Conservation (phyloP, 2,113 vertebrate species). For the Fulmarus glacialis region DNA sequence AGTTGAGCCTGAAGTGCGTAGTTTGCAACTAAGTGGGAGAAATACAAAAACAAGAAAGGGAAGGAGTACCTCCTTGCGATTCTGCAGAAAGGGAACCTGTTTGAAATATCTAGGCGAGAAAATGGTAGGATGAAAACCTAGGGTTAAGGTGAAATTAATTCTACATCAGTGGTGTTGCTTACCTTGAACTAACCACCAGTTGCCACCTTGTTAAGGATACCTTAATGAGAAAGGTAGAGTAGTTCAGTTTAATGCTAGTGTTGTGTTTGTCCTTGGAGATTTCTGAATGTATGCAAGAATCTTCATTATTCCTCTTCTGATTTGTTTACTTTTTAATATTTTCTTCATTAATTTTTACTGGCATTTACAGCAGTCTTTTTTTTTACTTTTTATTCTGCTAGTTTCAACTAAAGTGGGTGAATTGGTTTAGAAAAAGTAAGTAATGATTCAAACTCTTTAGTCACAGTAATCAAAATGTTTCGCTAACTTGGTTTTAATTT, state of each 20-base stretch:
- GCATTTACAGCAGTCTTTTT: not conserved
- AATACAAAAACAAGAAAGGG: not conserved
- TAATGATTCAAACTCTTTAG: not conserved
- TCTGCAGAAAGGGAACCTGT: not conserved
- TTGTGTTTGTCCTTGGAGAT: not conserved
- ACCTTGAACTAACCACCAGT: not conserved
- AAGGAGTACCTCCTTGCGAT: not conserved
- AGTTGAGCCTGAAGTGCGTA: not conserved
- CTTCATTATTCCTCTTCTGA: not conserved
- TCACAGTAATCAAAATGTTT: not conserved
- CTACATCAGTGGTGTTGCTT: not conserved
- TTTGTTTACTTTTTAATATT: not conserved
- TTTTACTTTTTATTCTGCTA: not conserved
- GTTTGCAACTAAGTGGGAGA: not conserved
- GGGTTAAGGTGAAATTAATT: not conserved
- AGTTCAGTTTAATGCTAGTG: not conserved
- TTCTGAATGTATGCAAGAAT: not conserved
- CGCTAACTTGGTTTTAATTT: not conserved
- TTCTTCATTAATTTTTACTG: not conserved
- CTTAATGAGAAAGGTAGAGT: not conserved
- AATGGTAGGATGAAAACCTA: not conserved
- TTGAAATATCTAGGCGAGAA: not conserved
- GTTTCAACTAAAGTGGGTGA: not conserved
- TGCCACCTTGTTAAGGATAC: not conserved
- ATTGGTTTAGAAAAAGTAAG: not conserved